Conservation (phyloP, 1,140 invertebrate genomes). For the Monochamus saltuarius region DNA sequence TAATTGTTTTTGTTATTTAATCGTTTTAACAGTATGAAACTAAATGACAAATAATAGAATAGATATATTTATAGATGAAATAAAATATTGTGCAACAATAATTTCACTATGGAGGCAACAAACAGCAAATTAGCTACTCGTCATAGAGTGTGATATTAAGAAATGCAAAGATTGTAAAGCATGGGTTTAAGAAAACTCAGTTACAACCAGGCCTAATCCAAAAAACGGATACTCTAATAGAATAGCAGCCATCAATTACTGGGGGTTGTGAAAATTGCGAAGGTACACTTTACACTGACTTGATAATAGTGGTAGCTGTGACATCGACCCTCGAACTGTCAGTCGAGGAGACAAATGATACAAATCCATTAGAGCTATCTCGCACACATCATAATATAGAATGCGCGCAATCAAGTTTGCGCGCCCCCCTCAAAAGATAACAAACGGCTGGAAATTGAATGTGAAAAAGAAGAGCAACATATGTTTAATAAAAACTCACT, state of each 20-base stretch:
- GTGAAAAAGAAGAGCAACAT: constrained; percentile 32
- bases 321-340: constrained; percentile 31
- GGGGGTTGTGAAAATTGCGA: constrained; percentile 12
- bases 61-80: too few species aligned
- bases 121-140: too few species aligned
- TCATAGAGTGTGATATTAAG: too few species aligned
- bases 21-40: too few species aligned
- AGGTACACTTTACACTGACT: constrained; percentile 9
- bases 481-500: constrained; percentile 38
- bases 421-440: constrained; percentile 32
- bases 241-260: constrained; percentile 2
- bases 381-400: constrained; percentile 19
- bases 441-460: constrained; percentile 25
- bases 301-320: constrained; percentile 8
- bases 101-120: too few species aligned
- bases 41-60: too few species aligned
- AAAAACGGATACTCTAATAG: too few species aligned
- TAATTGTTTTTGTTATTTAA: too few species aligned
- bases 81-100: too few species aligned
- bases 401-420: constrained; percentile 15
- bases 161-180: too few species aligned
- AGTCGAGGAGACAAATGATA: constrained; percentile 38
- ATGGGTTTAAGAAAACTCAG: too few species aligned
- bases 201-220: too few species aligned
- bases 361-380: constrained; percentile 39